These are phyloP conservation scores for Clarias macrocephalus DNA, from an alignment of 2,113 vertebrate genomes.

Conservation along the genomic window DNA sequence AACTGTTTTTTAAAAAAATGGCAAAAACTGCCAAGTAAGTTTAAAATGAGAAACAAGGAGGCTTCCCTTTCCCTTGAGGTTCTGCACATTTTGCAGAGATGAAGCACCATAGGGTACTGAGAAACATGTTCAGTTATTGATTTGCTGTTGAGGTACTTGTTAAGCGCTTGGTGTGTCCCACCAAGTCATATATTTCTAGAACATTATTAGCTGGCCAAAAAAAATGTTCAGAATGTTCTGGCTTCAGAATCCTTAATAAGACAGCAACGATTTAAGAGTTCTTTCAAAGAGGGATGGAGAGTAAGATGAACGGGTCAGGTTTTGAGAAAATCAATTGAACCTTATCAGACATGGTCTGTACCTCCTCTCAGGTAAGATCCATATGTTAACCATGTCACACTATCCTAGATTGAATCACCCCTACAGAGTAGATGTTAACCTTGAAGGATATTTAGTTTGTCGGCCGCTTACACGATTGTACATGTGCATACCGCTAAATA, in stretches of 20 bases:
- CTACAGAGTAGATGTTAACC: neutral
- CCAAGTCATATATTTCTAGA: constrained; percentile 34
- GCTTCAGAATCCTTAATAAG: constrained; percentile 36
- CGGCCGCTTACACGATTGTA: neutral
- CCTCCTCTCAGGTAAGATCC: constrained; percentile 41
- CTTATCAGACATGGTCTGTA: constrained; percentile 41
- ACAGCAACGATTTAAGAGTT: constrained; percentile 42
- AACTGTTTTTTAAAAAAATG: neutral
- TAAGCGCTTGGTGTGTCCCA: constrained; percentile 34
- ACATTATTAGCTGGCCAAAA: constrained; percentile 36
- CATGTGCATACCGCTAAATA: neutral
- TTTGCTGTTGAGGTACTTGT: constrained; percentile 46
- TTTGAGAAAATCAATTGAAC: constrained; percentile 37
- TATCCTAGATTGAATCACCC: constrained; percentile 12
- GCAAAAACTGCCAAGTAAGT: constrained; percentile 38
- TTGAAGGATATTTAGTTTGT: constrained; percentile 4
- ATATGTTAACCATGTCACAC: constrained; percentile 35
- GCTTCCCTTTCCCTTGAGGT: constrained; percentile 18
- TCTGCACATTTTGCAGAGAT: constrained; percentile 36
- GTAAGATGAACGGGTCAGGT: constrained; percentile 6
- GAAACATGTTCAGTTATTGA: constrained; percentile 46
- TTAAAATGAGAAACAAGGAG: constrained; percentile 35
- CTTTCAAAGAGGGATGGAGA: constrained; percentile 22
- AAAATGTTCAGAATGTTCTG: constrained; percentile 29
- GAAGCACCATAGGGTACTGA: constrained; percentile 14